Evolutionary conservation across 2,797 vertebrate genomes (phyloP).

Genomic region (Australoheros facetus): DNA sequence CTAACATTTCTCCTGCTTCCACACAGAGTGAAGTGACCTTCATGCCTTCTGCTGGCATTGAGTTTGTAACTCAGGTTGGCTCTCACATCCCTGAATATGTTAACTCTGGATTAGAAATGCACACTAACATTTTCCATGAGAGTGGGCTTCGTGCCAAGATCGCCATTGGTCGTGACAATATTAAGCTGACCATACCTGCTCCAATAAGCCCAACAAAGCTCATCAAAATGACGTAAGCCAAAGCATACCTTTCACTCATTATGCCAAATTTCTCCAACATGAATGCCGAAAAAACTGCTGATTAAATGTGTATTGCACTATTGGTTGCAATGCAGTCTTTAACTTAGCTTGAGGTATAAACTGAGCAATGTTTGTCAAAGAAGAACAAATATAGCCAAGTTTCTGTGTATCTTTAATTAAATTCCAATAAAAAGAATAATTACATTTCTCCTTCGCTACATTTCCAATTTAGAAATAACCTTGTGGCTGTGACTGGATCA

Average conservation of each 20-base stretch:
- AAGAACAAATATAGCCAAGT: neutral
- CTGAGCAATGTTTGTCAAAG: neutral
- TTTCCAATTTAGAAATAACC: constrained; percentile 80
- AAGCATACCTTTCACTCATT: neutral
- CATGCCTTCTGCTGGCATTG: constrained; percentile 89
- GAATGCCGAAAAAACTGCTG: neutral
- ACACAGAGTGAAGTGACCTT: constrained; percentile 76
- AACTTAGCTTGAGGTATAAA: neutral
- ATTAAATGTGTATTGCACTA: neutral
- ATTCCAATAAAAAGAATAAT: neutral
- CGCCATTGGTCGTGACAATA: constrained; percentile 73
- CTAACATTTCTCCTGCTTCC: constrained; percentile 8
- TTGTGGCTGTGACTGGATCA: constrained; percentile 83
- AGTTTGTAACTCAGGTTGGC: constrained; percentile 89
- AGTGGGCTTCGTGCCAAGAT: constrained; percentile 85
- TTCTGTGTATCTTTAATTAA: neutral
- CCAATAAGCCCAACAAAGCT: constrained; percentile 83
- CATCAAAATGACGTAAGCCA: constrained; percentile 86
- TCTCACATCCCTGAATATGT: constrained; percentile 87
- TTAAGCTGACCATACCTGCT: constrained; percentile 88
- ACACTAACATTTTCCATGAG: constrained; percentile 90
- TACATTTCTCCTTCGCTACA: neutral
- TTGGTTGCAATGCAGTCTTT: too few species aligned
- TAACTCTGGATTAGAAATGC: constrained; percentile 87
- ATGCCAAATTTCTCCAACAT: neutral